Base-by-base conservation (phyloP, 2,113 vertebrate genomes). In the Gymnorhina tibicen region DNA sequence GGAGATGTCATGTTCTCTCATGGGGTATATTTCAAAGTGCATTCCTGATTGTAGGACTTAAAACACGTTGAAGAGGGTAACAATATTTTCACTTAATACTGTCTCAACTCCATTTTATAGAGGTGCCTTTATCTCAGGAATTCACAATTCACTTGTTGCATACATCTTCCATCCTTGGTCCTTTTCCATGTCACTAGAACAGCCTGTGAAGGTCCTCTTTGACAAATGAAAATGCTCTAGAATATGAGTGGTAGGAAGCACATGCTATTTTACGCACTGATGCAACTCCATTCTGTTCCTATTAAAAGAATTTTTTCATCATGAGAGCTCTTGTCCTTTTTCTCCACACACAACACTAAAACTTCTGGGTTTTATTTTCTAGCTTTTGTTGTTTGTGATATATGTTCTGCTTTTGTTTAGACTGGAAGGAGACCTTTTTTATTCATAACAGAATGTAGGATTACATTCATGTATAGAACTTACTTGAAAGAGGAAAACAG, bases 361-460 rank as follows among this genome's bases (percentile, higher is more conserved):
- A 88, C 46, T 82, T 73, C 87, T 87, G 91, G 44, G 75, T 78
- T 91, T 93, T 96, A 95, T 94, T 96, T 96, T 93, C 70, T 59
- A 55, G 63, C 59, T 93, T 91, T 96, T 86, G n/a, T 73, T 91
- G 85, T 86, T 79, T 93, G 64, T 7, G 0, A 72, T 86, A 42
- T 33, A n/a, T 17, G 62, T 86, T 93, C 91, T 68, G 77, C 80
- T 88, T 93, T 93, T 83, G 42, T 95, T 95, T 89, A 87, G 84
- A 88, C 81, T 85, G 7, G 56, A 83, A 84, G 81, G 76, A 78
- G 17, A 74, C 46, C 28, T 30, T 78, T 91, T 68, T 78, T 70
- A 72, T 89, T 85, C 10, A 35, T 70, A 79, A 53, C 67, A 90
- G 79, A 90, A 95, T 21, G 50, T 37, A 93, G 37, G 13, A 74